Base-by-base conservation (phyloP, 1,140 invertebrate species). In the Papilio aristodemus region DNA sequence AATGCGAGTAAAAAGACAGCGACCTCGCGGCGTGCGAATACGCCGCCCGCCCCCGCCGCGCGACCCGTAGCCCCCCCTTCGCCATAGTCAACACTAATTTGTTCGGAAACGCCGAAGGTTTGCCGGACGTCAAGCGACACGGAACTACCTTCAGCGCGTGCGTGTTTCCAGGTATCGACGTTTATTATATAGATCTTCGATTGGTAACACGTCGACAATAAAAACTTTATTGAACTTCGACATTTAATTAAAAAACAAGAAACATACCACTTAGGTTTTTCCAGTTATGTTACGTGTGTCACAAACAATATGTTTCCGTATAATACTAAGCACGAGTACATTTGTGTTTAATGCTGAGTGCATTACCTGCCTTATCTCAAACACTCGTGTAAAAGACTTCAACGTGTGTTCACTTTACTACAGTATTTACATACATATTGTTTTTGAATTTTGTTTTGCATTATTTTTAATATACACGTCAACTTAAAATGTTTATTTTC, bases 81-180 rank as follows among this genome's bases (percentile, higher is more conserved):
- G 36, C 59, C 46, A 22, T 57, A 75, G 80, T 79, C 79, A 82
- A 84, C 63, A 66, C 81, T 84, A 79, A 80, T 84, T 79, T 79
- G 80, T 83, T 89, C 89, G 86, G 85, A 89, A 89, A 91, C 79
- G 79, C 81, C 77, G 89, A 91, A 89, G 89, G 89, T 86, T 91
- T 91, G 83, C 87, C 89, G 89, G 89, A 91, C 87, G 80, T 91
- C 80, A 81, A 81, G 70, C 71, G 77, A 91, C 77, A 83, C 89
- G 89, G 87, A 91, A 91, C 80, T 89, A 87, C 86, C 87, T 91
- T 91, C 87, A 70, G 70, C 71, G 75, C 69, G 78, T 80, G 80
- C 81, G 79, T 81, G 78, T 86, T 87, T 89, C 89, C 87, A 91
- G 80, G 83, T 89, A 89, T 84, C 80, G 81, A 70, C 68, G 68